These are phyloP conservation scores for Formicarius rufipectus DNA, from an alignment of 2,113 vertebrate species.

Conservation along the genomic window DNA sequence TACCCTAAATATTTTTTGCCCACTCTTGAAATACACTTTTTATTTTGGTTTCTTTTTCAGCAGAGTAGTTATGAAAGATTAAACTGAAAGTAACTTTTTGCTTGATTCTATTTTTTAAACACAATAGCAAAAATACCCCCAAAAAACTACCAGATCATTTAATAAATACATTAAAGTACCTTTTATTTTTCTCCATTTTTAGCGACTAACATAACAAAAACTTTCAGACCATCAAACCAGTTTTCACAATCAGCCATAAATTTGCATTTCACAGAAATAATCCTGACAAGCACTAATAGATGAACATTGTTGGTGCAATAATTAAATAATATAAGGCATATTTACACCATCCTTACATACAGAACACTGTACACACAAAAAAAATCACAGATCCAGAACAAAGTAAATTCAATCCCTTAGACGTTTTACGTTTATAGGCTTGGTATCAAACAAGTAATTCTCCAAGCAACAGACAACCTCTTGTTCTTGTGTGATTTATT, in stretches of 20 bases:
- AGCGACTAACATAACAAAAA: constrained; percentile 71
- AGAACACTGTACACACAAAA: constrained; percentile 76
- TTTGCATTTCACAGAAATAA: constrained; percentile 77
- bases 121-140: constrained; percentile 12
- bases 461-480: constrained; percentile 72
- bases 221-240: constrained; percentile 70
- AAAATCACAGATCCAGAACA: constrained; percentile 73
- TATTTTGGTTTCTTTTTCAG: background rate
- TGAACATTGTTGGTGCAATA: constrained; percentile 65
- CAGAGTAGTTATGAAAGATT: background rate
- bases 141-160: constrained; percentile 67
- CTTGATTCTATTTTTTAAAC: background rate
- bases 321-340: constrained; percentile 77
- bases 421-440: constrained; percentile 59
- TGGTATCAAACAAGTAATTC: constrained; percentile 67
- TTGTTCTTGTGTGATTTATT: constrained; percentile 72
- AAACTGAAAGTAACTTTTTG: background rate
- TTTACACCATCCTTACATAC: constrained; percentile 78
- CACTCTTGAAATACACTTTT: background rate
- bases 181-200: constrained; percentile 69
- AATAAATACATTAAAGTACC: constrained; percentile 78
- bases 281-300: constrained; percentile 74
- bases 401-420: constrained; percentile 65
- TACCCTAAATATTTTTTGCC: background rate
- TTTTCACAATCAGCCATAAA: constrained; percentile 72